Percentiles rank a stretch among this genome's conserved stretches.
These are phyloP conservation scores for Drosophila helvetica DNA, from an alignment of 2,888 invertebrate species.

Conservation along the genomic window DNA sequence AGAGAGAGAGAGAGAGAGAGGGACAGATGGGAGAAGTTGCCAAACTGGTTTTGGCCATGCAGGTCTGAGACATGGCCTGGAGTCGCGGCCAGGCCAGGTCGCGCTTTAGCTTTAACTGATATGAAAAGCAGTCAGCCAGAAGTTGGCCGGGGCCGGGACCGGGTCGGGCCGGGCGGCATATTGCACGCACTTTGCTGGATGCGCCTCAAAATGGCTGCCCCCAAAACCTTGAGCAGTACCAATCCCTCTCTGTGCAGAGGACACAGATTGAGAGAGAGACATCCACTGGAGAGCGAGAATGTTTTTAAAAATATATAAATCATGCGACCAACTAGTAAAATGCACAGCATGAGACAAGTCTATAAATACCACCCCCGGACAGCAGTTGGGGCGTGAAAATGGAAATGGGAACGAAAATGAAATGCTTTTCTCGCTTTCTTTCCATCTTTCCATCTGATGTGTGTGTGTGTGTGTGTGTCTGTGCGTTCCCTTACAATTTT, in stretches of 20 bases:
- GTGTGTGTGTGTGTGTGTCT: background rate
- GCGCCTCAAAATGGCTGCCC: constrained; percentile 42
- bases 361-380: constrained; percentile 74
- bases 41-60: constrained; percentile 72
- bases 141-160: constrained; percentile 12
- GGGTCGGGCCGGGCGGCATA: constrained; percentile 51
- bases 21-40: constrained; percentile 50
- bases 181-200: constrained; percentile 61
- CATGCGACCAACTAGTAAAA: constrained; percentile 80
- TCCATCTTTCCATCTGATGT: background rate
- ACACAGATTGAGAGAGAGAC: background rate
- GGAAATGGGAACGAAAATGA: constrained; percentile 46
- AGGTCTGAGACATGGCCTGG: constrained; percentile 18
- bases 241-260: too few species aligned
- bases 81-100: constrained; percentile 60
- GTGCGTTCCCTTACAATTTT: constrained; percentile 38
- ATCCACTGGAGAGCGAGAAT: too few species aligned
- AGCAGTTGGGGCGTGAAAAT: constrained; percentile 66
- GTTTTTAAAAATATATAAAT: constrained; percentile 83
- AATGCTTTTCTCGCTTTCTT: constrained; percentile 37
- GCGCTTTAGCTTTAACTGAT: constrained; percentile 72
- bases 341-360: constrained; percentile 83
- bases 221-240: constrained; percentile 19
- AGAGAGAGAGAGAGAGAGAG: constrained; percentile 8
- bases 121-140: constrained; percentile 59